These are phyloP conservation scores for Cettia cetti DNA, from an alignment of 2,113 vertebrate species.

Conservation along the genomic window DNA sequence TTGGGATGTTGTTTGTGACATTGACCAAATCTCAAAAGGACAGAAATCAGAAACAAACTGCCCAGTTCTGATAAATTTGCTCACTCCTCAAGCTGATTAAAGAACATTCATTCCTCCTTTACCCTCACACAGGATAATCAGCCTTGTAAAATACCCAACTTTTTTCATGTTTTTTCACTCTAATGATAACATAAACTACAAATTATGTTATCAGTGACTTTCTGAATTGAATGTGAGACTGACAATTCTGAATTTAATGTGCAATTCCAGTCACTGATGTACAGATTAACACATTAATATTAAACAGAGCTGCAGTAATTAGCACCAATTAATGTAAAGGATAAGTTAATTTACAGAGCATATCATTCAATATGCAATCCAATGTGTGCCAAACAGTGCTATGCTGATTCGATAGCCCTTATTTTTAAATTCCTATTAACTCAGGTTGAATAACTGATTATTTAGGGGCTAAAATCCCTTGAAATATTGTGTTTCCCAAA, in stretches of 20 bases:
- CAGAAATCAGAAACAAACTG: neutral
- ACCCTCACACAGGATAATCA: neutral
- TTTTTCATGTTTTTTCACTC: neutral
- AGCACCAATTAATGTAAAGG: constrained; percentile 52
- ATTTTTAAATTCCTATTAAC: neutral
- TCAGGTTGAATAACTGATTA: neutral
- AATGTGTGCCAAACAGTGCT: neutral
- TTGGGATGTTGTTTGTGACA: neutral
- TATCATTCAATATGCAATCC: neutral
- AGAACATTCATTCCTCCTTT: neutral
- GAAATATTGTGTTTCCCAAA: neutral
- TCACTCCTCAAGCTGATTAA: neutral
- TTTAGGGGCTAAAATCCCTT: neutral
- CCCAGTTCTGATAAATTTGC: neutral
- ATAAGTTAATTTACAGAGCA: constrained; percentile 45
- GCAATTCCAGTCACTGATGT: constrained; percentile 5
- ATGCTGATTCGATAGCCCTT: neutral
- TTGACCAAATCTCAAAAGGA: neutral
- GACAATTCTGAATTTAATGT: neutral
- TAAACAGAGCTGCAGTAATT: constrained; percentile 33
- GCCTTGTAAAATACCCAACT: neutral
- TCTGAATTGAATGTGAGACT: neutral
- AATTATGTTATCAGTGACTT: neutral
- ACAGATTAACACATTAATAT: constrained; percentile 49
- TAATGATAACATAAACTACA: neutral